Evolutionary conservation across 2,888 invertebrate species (phyloP), one percentile per base, ranked within the genome.

Genomic region (Ypsolopha scabrella): DNA sequence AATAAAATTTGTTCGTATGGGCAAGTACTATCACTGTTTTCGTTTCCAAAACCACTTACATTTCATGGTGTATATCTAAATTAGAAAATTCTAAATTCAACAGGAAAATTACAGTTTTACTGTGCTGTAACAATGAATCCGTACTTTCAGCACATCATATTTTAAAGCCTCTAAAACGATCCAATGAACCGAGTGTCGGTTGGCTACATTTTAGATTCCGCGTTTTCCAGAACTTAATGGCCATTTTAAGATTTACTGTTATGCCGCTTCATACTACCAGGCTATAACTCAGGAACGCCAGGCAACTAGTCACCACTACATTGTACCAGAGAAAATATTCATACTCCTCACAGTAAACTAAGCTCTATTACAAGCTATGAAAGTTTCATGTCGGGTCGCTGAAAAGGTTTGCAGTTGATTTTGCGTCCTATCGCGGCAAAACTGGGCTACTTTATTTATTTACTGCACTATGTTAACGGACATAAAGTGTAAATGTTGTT

Each of bases 221-320:
- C 41, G 41, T 41, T 47, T 46, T 36, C 36, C 14, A 35, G 10
- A 13, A 37, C n/a, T 47, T 47, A 62, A 60, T 55, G 57, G 60
- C 58, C 61, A 68, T 65, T 67, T 61, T 59, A 64, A 67, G 64
- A 68, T 66, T 62, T 68, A 67, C 57, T 59, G 58, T 57, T 34
- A 55, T 66, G 65, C 65, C 68, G 62, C 65, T 24, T 67, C 63
- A 67, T 65, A 64, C 64, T 63, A 54, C 39, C 39, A 24, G 24
- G 24, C 24, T 24, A 24, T 24, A 24, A 24, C 24, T 24, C 24
- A 24, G 2, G 24, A 24, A 24, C 34, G 24, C 14, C 43, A 8
- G 6, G 14, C 8, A 43, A 43, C 43, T 10, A 24, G 24, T 24
- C 24, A 24, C 24, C 24, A 24, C 24, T 7, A 7, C 14, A 43